These are phyloP conservation scores for Andrena cerasifolii DNA, from an alignment of 1,140 invertebrate species.

Conservation along the genomic window DNA sequence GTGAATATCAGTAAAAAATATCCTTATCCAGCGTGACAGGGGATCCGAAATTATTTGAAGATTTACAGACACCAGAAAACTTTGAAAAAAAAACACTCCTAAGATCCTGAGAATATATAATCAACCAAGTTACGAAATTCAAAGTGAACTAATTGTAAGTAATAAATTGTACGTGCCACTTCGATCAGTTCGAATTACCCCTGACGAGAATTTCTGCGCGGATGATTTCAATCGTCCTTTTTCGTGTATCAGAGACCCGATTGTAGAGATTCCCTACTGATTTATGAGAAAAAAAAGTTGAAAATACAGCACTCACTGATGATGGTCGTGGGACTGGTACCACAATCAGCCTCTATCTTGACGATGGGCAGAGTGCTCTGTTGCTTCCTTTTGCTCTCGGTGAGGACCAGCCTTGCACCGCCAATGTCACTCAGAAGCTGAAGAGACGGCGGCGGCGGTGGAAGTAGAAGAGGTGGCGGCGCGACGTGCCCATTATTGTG, in stretches of 20 bases:
- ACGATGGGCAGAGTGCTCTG: slow-evolving; percentile 85
- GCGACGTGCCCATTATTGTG: slow-evolving; percentile 72
- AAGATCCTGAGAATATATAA: too few relatives aligned
- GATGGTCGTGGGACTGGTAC: slow-evolving; percentile 76
- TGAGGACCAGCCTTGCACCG: slow-evolving; percentile 77
- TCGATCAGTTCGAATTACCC: too few relatives aligned
- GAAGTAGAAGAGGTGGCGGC: slow-evolving; percentile 84
- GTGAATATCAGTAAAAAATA: too few relatives aligned
- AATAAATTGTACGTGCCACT: too few relatives aligned
- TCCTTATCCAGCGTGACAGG: too few relatives aligned
- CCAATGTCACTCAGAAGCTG: slow-evolving; percentile 85
- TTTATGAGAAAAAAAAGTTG: background rate
- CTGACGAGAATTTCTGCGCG: too few relatives aligned
- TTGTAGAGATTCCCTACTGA: background rate
- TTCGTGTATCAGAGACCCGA: background rate
- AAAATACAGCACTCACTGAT: slow-evolving; percentile 70
- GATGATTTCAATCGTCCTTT: too few relatives aligned
- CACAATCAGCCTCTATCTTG: slow-evolving; percentile 86
- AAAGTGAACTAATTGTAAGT: too few relatives aligned
- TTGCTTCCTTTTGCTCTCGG: slow-evolving; percentile 84
- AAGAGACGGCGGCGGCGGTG: slow-evolving; percentile 84
- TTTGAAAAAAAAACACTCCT: too few relatives aligned
- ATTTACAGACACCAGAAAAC: too few relatives aligned
- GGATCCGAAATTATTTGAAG: too few relatives aligned
- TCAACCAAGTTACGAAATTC: too few relatives aligned